Evolutionary conservation across 2,888 invertebrate species (phyloP).

Genomic region (Carpatolechia fugitivella): DNA sequence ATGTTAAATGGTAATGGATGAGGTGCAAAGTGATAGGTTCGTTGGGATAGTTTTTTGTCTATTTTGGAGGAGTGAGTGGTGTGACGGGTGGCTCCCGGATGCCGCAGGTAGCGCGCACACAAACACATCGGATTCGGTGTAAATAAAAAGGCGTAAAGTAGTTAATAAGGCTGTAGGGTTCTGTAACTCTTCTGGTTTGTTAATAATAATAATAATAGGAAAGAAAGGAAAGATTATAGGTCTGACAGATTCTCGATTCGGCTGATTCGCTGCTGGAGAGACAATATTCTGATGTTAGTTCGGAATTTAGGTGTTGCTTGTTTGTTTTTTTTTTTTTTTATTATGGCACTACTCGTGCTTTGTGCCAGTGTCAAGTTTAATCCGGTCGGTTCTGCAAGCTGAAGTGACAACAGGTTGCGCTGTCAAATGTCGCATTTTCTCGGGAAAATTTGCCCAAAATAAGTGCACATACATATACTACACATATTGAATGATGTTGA

Average conservation of each 20-base stretch:
- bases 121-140: constrained; percentile 38
- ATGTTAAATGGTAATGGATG: constrained; percentile 48
- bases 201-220: neutral
- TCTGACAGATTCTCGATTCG: neutral
- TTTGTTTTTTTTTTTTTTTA: no score
- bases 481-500: no score
- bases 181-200: constrained; percentile 7
- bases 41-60: constrained; percentile 44
- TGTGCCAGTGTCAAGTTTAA: no score
- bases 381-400: no score
- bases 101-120: constrained; percentile 72
- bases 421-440: no score
- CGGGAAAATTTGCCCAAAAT: no score
- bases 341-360: no score
- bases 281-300: no score
- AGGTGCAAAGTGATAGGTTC: constrained; percentile 50
- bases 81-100: constrained; percentile 62
- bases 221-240: neutral
- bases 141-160: constrained; percentile 33
- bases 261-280: no score
- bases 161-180: constrained; percentile 25
- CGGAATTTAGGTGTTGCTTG: no score
- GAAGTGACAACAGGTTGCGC: no score
- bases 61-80: constrained; percentile 57
- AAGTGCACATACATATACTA: no score